Percentiles rank a stretch among this genome's conserved stretches.
Evolutionary conservation across 2,113 vertebrate species (phyloP).

Genomic region (Chloroceryle aenea): DNA sequence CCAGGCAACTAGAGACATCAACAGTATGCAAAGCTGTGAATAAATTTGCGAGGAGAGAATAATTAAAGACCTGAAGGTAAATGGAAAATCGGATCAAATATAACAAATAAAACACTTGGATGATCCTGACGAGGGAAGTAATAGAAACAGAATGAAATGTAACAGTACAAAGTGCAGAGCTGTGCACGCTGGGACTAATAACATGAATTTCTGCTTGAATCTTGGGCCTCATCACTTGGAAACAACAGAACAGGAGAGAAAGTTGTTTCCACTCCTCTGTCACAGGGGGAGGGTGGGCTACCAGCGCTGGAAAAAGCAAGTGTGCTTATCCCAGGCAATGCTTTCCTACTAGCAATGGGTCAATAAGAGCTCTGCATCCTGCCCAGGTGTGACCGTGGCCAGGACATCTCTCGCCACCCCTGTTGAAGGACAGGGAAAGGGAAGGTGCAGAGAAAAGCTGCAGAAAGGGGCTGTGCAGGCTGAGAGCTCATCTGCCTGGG

Average conservation of each 20-base stretch:
- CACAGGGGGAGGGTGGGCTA: not conserved
- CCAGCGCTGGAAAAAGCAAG: not conserved
- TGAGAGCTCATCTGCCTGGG: not conserved
- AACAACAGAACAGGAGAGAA: constrained; percentile 6
- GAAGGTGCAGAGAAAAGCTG: not conserved
- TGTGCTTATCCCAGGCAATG: not conserved
- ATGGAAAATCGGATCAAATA: constrained; percentile 47
- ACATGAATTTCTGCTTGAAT: not conserved
- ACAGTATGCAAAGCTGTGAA: not conserved
- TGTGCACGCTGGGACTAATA: constrained; percentile 3
- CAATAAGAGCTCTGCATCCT: accelerated
- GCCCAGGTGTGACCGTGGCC: accelerated
- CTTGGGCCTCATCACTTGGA: constrained; percentile 34
- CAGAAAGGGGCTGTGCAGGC: accelerated
- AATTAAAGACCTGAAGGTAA: constrained; percentile 67
- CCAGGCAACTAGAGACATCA: constrained; percentile 7
- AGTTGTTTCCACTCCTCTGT: constrained; percentile 6
- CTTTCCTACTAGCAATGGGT: not conserved
- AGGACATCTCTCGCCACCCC: not conserved
- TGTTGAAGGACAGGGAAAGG: accelerated
- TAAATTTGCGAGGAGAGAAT: constrained; percentile 29
- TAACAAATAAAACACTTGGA: constrained; percentile 47
- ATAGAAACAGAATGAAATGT: constrained; percentile 29
- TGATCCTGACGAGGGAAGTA: constrained; percentile 3
- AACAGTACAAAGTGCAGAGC: constrained; percentile 22